These are phyloP conservation scores for Drosophila biarmipes DNA, from an alignment of 1,140 invertebrate species.

Conservation along the genomic window DNA sequence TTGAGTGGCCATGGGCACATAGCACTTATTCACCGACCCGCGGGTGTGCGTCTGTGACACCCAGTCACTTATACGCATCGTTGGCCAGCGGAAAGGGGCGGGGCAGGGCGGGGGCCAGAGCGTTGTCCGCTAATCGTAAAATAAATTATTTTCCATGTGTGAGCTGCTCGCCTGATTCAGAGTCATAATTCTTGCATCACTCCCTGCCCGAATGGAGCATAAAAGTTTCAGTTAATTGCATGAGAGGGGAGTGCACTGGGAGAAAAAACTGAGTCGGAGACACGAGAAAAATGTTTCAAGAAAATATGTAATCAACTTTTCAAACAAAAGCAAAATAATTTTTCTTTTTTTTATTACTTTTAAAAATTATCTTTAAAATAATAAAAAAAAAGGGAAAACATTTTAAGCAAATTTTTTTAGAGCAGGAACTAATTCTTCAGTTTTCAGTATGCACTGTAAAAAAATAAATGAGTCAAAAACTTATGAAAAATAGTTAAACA, in stretches of 20 bases:
- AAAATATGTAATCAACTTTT: too few species aligned
- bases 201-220: constrained; percentile 20
- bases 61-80: constrained; percentile 63
- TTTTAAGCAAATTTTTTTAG: too few species aligned
- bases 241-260: constrained; percentile 15
- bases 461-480: too few species aligned
- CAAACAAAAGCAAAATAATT: too few species aligned
- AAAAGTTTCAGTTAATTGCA: constrained; percentile 74
- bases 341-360: too few species aligned
- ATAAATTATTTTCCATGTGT: constrained; percentile 78
- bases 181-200: constrained; percentile 71
- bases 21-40: constrained; percentile 29
- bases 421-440: too few species aligned
- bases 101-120: background rate
- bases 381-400: too few species aligned
- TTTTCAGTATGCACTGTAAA: too few species aligned
- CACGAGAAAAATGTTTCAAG: too few species aligned
- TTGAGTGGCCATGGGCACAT: constrained; percentile 2
- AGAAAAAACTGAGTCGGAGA: background rate
- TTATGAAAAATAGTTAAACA: too few species aligned
- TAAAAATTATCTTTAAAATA: too few species aligned
- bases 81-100: constrained; percentile 1
- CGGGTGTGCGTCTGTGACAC: constrained; percentile 28
- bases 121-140: constrained; percentile 67
- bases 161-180: constrained; percentile 63